Conservation (phyloP, 2,888 invertebrate genomes). For the Drosophila silvestris region DNA sequence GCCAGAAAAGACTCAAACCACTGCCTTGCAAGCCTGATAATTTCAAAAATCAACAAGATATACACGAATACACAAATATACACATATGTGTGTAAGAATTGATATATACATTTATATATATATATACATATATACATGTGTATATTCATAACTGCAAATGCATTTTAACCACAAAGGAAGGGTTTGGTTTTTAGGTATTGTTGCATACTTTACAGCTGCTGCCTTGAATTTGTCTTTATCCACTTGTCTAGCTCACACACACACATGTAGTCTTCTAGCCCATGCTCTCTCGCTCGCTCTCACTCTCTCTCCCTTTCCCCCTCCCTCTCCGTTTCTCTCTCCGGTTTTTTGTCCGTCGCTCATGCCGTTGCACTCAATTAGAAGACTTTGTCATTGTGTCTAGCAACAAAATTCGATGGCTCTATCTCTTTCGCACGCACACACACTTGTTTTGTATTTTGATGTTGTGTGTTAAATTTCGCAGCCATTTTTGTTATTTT, state of each 20-base stretch:
- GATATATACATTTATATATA: background rate
- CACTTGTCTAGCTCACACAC: conserved; percentile 41
- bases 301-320: background rate
- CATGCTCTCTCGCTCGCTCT: conserved; percentile 9
- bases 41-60: conserved; percentile 80
- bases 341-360: conserved; percentile 5
- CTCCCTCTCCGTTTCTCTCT: conserved; percentile 10
- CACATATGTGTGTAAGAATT: background rate
- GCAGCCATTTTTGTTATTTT: conserved; percentile 79
- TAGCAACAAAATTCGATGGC: conserved; percentile 29
- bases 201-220: conserved; percentile 58
- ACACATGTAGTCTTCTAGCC: conserved; percentile 8
- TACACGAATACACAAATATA: conserved; percentile 12
- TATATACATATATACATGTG: conserved; percentile 11
- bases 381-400: conserved; percentile 71
- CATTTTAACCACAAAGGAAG: conserved; percentile 70
- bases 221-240: conserved; percentile 57
- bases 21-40: conserved; percentile 65
- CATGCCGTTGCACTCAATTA: conserved; percentile 75
- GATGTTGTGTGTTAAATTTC: conserved; percentile 63
- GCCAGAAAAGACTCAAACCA: conserved; percentile 34
- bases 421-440: conserved; percentile 24
- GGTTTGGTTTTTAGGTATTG: conserved; percentile 47
- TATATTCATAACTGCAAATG: conserved; percentile 77
- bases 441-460: conserved; percentile 19